phyloP scores from a whole-genome alignment of 1,140 invertebrate genomes.

The Drosophila bifasciata region DNA sequence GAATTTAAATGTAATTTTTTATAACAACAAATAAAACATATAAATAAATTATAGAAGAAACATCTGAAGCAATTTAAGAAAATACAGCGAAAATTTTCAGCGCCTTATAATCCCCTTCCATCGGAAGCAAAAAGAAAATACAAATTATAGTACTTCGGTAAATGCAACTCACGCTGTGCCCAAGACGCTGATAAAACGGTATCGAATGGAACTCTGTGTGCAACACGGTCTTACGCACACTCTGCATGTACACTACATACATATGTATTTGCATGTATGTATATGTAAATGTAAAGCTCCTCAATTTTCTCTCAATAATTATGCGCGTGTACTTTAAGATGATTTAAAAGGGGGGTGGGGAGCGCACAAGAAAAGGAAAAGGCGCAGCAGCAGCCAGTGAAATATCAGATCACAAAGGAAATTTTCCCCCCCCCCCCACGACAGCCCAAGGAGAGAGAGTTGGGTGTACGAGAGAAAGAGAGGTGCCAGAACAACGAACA shows the following conservation, averaged over 20 bases:
- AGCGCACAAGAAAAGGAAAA: no score
- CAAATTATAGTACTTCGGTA: no score
- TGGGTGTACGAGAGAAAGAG: not conserved
- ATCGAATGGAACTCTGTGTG: constrained; percentile 20
- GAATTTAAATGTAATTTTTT: no score
- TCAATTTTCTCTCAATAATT: constrained; percentile 37
- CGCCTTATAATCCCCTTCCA: no score
- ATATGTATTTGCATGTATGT: no score
- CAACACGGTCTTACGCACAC: no score
- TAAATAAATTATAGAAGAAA: no score
- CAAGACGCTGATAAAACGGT: not conserved
- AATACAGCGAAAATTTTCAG: no score
- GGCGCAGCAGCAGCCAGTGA: constrained; percentile 26
- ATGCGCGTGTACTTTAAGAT: constrained; percentile 28
- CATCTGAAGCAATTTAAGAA: no score
- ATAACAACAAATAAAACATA: no score
- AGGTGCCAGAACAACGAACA: not conserved
- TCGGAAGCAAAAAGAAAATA: no score
- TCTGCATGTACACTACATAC: not conserved
- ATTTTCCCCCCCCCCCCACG: constrained; percentile 30
- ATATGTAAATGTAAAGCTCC: constrained; percentile 2
- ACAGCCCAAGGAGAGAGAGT: not conserved
- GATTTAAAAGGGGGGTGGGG: constrained; percentile 22
- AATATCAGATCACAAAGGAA: constrained; percentile 52
- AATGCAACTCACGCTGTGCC: no score